phyloP scores from a whole-genome alignment of 2,888 invertebrate genomes.

The Masnerella sp. region DNA sequence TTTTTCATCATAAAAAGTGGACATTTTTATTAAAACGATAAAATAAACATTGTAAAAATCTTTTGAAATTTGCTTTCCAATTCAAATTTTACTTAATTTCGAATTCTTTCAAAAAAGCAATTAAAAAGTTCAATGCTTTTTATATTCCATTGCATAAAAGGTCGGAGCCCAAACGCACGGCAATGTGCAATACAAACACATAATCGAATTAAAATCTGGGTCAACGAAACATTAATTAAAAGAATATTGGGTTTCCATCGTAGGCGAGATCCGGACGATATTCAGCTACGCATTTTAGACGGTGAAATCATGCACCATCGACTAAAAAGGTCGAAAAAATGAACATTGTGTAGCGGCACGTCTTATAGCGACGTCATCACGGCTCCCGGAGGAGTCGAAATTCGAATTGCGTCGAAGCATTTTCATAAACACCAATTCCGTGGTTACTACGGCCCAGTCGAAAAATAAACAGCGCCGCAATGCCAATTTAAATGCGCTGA shows the following conservation, averaged over 20 bases:
- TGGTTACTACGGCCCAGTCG: too few species aligned
- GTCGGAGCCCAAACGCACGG: too few species aligned
- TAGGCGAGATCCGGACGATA: constrained; percentile 32
- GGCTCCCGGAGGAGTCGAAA: too few species aligned
- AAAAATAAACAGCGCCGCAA: constrained; percentile 3
- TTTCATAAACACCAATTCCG: background rate
- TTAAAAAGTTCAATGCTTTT: constrained; percentile 5
- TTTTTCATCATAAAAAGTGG: too few species aligned
- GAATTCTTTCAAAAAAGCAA: too few species aligned
- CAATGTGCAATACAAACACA: too few species aligned
- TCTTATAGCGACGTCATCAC: too few species aligned
- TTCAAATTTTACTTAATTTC: too few species aligned
- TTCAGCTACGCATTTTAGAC: constrained; percentile 44
- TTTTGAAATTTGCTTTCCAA: too few species aligned
- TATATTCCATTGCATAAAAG: background rate
- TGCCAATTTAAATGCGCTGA: constrained; percentile 21
- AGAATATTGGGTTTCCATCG: constrained; percentile 42
- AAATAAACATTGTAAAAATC: too few species aligned
- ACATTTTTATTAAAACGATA: background rate
- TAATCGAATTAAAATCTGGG: constrained; percentile 40
- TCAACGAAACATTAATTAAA: constrained; percentile 51
- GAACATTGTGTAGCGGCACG: background rate
- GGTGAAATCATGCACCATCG: constrained; percentile 32
- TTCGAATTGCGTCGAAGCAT: too few species aligned
- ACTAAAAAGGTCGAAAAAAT: constrained; percentile 7